Base-by-base conservation (phyloP, 2,797 vertebrate species). In the Bovichtus diacanthus region DNA sequence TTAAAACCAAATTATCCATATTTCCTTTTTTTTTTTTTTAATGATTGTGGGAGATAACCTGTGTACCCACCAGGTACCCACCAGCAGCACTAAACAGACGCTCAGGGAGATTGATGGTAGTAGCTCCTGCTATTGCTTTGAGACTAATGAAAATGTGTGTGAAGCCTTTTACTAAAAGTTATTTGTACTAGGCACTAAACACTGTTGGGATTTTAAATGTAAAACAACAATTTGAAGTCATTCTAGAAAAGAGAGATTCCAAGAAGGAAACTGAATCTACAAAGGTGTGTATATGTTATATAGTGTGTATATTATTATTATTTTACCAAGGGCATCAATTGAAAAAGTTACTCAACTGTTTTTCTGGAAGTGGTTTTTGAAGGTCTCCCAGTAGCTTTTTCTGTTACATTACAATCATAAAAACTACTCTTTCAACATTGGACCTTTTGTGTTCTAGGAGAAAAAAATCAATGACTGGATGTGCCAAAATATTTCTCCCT, bases 1-100 rank as follows among this genome's bases (percentile, higher is more conserved):
- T 86, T 85, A 74, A 81, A 80, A 73, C 39, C 67, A 82, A 81
- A 81, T 88, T 47, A 54, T 84, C 62, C 69, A 76, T 25, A 81
- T 85, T 90, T 89, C 61, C 76, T 85, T 55, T 16, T 85, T 51
- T 19, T 83, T 66, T 87, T 84, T 83, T 67, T 36, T 49, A 79
- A 64, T 44, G 62, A 71, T 81, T 78, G 50, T 65, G 46, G 78
- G 69, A 63, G 75, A 80, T 83, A 83, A 88, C 86, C 82, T 77
- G 72, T 84, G 77, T 80, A 68, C 62, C 75, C 79, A 79, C 51
- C 72, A 85, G 87, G 83, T 86, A 76, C 56, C 43, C 21, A 76
- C 81, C 83, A 86, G 82, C 78, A 76, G 78, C 54, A 66, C 41
- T 25, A 76, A 86, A 73, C 86, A 87, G 81, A 87, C 86, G 88